A percentile compares a stretch with the other conserved stretches of the same genome.
phyloP scores from a whole-genome alignment of 2,797 vertebrate genomes.

The Clarias pachynema region DNA sequence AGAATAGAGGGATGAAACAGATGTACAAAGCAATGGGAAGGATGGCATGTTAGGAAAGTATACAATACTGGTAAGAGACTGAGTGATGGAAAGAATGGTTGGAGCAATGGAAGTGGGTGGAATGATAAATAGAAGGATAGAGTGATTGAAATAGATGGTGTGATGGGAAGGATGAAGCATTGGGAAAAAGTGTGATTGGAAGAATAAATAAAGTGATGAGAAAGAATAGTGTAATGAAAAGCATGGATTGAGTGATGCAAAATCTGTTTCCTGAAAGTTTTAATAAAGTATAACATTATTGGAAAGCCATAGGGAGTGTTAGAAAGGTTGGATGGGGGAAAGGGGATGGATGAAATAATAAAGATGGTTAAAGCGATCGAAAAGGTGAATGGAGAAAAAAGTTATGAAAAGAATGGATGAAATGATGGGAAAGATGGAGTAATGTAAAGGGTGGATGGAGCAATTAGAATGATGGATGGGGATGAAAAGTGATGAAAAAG shows the following conservation, averaged over 20 bases:
- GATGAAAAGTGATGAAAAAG: background rate
- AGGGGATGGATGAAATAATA: background rate
- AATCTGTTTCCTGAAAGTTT: no score
- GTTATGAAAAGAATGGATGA: background rate
- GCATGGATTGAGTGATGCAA: background rate
- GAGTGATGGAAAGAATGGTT: background rate
- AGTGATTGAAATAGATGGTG: background rate
- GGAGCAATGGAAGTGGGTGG: background rate
- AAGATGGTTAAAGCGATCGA: background rate
- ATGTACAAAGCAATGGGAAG: background rate
- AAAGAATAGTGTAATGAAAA: background rate
- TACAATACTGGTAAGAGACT: background rate
- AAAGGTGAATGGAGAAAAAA: background rate
- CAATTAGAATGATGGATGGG: background rate
- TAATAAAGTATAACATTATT: no score
- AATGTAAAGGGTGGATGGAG: background rate
- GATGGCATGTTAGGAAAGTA: background rate
- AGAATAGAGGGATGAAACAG: background rate
- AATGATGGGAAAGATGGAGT: background rate
- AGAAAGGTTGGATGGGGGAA: background rate
- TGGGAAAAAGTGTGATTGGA: background rate
- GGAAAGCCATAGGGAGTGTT: no score
- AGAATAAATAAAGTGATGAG: no score
- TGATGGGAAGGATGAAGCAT: background rate
- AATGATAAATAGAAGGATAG: background rate